phyloP scores from a whole-genome alignment of 2,113 vertebrate genomes.

The Antennarius striatus region DNA sequence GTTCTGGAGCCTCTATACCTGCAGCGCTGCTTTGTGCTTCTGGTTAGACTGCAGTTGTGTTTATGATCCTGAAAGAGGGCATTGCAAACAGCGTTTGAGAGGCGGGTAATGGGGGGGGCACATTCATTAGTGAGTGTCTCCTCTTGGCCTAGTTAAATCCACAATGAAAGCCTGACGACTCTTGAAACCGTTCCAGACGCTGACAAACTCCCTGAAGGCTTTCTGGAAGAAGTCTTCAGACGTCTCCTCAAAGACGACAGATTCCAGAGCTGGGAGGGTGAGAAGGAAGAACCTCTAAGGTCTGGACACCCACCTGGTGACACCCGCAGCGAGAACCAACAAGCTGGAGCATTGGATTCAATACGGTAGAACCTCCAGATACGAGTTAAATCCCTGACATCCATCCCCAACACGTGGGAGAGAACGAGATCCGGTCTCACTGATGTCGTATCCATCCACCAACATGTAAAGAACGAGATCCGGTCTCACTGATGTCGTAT shows the following conservation, averaged over 20 bases:
- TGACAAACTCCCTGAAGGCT: conserved; percentile 79
- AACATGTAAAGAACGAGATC: too few species aligned
- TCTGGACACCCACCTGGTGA: conserved; percentile 84
- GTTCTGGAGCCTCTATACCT: conserved; percentile 61
- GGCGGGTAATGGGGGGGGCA: not conserved
- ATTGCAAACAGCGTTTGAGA: conserved; percentile 42
- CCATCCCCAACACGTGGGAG: too few species aligned
- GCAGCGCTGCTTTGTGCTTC: conserved; percentile 74
- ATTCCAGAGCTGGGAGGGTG: conserved; percentile 72
- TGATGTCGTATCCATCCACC: too few species aligned
- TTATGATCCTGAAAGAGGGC: conserved; percentile 29
- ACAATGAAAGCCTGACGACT: conserved; percentile 82
- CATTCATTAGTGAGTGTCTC: conserved; percentile 60
- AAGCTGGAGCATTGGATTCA: too few species aligned
- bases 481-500: too few species aligned
- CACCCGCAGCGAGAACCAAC: conserved; percentile 65
- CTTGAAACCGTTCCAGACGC: conserved; percentile 78
- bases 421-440: too few species aligned
- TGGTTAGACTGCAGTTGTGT: conserved; percentile 54
- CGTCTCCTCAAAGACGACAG: conserved; percentile 73
- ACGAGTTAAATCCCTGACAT: too few species aligned
- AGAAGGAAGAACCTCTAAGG: conserved; percentile 66
- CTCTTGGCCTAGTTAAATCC: conserved; percentile 73
- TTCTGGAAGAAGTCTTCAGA: conserved; percentile 79
- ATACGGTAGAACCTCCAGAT: too few species aligned